A percentile compares a stretch with the other conserved stretches of the same genome.
These are phyloP conservation scores for Stichopus horrens DNA, from an alignment of 53 echinoderm and acorn worm genomes.

Conservation along the genomic window DNA sequence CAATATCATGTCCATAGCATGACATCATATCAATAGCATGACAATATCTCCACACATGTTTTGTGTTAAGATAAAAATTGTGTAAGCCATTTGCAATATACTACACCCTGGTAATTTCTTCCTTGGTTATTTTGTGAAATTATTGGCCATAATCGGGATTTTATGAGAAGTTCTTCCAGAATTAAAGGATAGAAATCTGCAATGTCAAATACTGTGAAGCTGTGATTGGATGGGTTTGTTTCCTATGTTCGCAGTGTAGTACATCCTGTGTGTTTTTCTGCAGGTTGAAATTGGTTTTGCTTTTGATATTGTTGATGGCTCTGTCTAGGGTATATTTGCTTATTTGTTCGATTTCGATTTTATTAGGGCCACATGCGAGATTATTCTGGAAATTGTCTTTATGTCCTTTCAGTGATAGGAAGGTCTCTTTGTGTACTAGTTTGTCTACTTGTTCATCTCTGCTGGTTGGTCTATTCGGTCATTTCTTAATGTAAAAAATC, in stretches of 20 bases:
- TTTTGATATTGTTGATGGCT: constrained; percentile 18
- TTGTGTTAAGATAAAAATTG: too few species aligned
- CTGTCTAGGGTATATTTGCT: constrained; percentile 28
- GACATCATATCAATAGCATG: too few species aligned
- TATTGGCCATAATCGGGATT: background rate
- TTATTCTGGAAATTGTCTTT: constrained; percentile 10
- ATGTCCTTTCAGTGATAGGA: constrained; percentile 32
- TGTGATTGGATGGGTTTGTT: background rate
- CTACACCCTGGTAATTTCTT: background rate
- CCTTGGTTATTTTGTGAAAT: background rate
- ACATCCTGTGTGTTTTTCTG: constrained; percentile 25
- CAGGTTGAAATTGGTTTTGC: constrained; percentile 15
- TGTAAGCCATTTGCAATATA: too few species aligned
- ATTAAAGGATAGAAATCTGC: background rate
- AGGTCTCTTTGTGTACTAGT: constrained; percentile 26
- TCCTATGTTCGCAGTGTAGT: background rate
- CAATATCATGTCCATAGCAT: too few species aligned
- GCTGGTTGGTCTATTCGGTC: background rate
- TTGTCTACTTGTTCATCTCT: constrained; percentile 30
- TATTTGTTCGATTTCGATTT: constrained; percentile 33
- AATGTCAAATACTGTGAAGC: background rate
- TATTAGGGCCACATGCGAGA: background rate
- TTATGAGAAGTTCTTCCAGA: background rate
- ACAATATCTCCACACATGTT: too few species aligned
- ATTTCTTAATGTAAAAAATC: background rate